These are phyloP conservation scores for Chloroceryle amazona DNA, from an alignment of 2,797 vertebrate species.

Conservation along the genomic window DNA sequence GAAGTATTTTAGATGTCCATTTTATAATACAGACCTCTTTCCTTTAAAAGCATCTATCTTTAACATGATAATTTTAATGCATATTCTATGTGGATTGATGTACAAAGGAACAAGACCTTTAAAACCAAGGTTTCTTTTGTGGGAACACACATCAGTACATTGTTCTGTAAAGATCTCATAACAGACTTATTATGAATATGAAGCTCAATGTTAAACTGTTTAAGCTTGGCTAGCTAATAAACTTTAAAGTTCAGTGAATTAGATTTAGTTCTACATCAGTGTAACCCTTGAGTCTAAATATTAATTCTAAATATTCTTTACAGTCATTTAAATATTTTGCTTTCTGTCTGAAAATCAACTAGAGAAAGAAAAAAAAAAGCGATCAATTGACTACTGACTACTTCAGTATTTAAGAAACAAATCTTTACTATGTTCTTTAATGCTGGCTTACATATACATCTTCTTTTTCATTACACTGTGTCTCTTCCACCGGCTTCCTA, in stretches of 20 bases:
- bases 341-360: neutral
- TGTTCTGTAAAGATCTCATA: neutral
- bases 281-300: neutral
- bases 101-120: neutral
- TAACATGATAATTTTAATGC: neutral
- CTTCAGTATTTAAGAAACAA: neutral
- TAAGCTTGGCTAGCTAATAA: neutral
- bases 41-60: neutral
- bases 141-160: neutral
- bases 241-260: neutral
- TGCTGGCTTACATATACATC: neutral
- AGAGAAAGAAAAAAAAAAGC: neutral
- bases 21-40: neutral
- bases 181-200: neutral
- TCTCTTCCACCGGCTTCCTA: neutral
- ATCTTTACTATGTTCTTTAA: neutral
- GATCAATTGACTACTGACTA: neutral
- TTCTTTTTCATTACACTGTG: neutral
- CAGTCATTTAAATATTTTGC: neutral
- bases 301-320: neutral
- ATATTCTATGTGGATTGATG: neutral
- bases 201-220: neutral
- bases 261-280: neutral
- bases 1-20: neutral
- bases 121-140: slow-evolving; percentile 5